Percentiles rank a stretch among this genome's conserved stretches.
These are phyloP conservation scores for Huso huso DNA, from an alignment of 2,797 vertebrate genomes.

Conservation along the genomic window DNA sequence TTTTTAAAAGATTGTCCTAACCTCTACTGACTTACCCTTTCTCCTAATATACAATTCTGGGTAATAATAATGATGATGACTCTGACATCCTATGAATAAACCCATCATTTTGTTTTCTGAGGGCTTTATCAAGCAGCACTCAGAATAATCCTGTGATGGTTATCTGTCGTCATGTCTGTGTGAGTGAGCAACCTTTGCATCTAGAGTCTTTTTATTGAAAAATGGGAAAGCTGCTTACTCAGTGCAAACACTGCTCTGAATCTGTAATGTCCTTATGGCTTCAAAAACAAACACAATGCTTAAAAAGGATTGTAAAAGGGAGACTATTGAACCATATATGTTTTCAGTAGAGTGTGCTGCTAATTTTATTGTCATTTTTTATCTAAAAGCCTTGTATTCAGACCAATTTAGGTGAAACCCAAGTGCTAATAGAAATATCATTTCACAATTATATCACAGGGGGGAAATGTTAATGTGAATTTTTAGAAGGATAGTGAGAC, in stretches of 20 bases:
- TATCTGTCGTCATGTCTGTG: not conserved
- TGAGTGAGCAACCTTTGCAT: not conserved
- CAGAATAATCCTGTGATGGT: not conserved
- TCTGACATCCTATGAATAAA: not conserved
- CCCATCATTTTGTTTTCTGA: not conserved
- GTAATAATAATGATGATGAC: not conserved
- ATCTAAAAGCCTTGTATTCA: too few relatives aligned
- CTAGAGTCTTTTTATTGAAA: constrained; percentile 1
- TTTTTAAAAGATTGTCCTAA: not conserved
- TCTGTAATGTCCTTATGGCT: not conserved
- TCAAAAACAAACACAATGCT: not conserved
- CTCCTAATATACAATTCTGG: not conserved
- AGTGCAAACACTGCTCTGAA: not conserved
- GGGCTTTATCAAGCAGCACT: not conserved
- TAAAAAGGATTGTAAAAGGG: too few relatives aligned
- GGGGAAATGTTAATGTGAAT: too few relatives aligned
- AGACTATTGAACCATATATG: too few relatives aligned
- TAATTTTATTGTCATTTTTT: too few relatives aligned
- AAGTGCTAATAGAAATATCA: too few relatives aligned
- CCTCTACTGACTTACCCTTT: not conserved
- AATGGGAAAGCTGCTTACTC: not conserved
- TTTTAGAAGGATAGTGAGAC: too few relatives aligned
- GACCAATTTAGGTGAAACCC: too few relatives aligned
- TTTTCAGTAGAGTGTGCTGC: too few relatives aligned
- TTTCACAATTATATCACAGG: too few relatives aligned